Base-by-base conservation (phyloP, 2,113 vertebrate genomes). In the Polypterus bichir region DNA sequence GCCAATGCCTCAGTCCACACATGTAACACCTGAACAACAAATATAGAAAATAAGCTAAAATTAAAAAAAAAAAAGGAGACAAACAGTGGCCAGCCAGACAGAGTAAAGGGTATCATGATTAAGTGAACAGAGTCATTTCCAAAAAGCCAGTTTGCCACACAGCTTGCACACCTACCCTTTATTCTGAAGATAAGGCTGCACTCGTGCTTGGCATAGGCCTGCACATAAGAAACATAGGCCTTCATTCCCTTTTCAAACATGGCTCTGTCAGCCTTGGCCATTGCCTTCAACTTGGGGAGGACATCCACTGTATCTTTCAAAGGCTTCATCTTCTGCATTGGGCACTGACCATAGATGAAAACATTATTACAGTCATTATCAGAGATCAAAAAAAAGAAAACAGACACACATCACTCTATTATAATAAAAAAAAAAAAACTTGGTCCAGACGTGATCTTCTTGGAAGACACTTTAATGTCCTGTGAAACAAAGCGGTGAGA, bases 121-220 rank as follows among this genome's bases (percentile, higher is more conserved):
- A 27, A 1, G 27, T 27, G 27, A 27, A 27, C 27, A 9, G 47
- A 3, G 47, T 27, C n/a, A 4, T 27, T 51, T 7, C 10, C 5
- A 45, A 9, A 54, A 11, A 7, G 9, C 10, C 46, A 57, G 48
- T 27, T 46, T 6, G 44, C 10, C 9, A 44, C 48, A 3, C 47
- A 0, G 11, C 49, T 0, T 46, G 62, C 4, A 7, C 4, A 3
- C 59, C 72, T 60, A 97, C 95, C 95, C 92, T 94, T 97, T 44
- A 92, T 44, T 45, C 93, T 78, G 85, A 99, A 98, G 76, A 99
- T 97, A 5, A 99, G 86, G 9, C 78, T 93, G 48, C 96, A 99
- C 5, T 98, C 92, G 0, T 99, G 96, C 66, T 99, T 99, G 65
- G 84, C 91, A 0, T 99, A 99, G 1, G 92, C 92, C 77, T 99